A percentile compares a stretch with the other conserved stretches of the same genome.
These are phyloP conservation scores for Hoplodrina ambigua DNA, from an alignment of 2,888 invertebrate genomes.

Conservation along the genomic window DNA sequence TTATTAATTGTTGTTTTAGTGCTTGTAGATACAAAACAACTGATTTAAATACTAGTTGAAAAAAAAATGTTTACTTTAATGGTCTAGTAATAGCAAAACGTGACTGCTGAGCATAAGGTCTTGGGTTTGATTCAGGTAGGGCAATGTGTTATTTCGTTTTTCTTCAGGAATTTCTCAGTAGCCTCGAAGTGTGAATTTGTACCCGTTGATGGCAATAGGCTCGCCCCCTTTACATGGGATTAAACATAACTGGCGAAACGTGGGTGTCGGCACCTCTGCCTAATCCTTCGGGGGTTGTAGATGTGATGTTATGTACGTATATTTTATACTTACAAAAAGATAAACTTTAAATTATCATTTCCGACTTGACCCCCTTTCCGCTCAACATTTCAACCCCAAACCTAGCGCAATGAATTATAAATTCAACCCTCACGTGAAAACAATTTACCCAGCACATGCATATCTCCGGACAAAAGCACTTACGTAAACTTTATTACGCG, in stretches of 20 bases:
- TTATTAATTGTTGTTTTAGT: background rate
- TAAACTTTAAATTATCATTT: slow-evolving; percentile 19
- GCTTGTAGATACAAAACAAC: background rate
- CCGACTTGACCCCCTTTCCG: slow-evolving; percentile 20
- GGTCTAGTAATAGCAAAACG: too few relatives aligned
- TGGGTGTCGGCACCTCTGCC: too few relatives aligned
- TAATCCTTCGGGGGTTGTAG: too few relatives aligned
- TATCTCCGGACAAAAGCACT: slow-evolving; percentile 44
- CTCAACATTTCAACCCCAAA: slow-evolving; percentile 38
- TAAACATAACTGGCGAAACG: too few relatives aligned
- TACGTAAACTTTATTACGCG: slow-evolving; percentile 49
- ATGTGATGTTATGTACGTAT: background rate
- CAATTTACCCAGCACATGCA: slow-evolving; percentile 54
- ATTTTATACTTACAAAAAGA: background rate
- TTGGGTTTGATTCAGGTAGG: too few relatives aligned
- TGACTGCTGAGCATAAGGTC: too few relatives aligned
- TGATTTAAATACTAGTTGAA: background rate
- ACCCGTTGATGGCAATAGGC: too few relatives aligned
- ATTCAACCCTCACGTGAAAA: slow-evolving; percentile 60
- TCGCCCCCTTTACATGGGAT: too few relatives aligned
- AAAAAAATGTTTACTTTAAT: too few relatives aligned
- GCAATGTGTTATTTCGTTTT: too few relatives aligned
- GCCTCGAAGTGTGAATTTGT: too few relatives aligned
- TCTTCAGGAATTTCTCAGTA: too few relatives aligned
- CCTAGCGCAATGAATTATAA: slow-evolving; percentile 61